These are phyloP conservation scores for Thaumatotibia leucotreta DNA, from an alignment of 1,140 invertebrate species.

Conservation along the genomic window DNA sequence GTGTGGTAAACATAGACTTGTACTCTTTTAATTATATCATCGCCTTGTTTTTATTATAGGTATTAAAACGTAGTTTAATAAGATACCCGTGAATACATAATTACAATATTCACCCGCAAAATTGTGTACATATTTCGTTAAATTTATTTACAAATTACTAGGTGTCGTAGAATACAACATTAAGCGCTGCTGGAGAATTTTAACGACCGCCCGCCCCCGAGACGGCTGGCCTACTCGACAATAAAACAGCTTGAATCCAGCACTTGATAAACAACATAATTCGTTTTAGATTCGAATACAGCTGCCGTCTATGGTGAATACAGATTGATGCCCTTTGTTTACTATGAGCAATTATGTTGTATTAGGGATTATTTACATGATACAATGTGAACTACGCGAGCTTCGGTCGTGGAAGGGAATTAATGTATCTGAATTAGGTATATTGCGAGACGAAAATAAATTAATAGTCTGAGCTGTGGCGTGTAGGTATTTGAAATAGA, in stretches of 20 bases:
- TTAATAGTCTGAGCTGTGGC: no score
- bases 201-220: conserved; percentile 4
- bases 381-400: neutral
- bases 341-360: neutral
- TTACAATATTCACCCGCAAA: neutral
- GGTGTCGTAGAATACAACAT: conserved; percentile 7
- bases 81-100: neutral
- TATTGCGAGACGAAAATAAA: neutral
- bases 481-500: no score
- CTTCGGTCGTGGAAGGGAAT: neutral
- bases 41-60: no score
- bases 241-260: neutral
- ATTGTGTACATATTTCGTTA: neutral
- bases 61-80: neutral
- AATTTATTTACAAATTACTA: conserved; percentile 9
- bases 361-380: neutral
- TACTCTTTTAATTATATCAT: no score
- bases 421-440: neutral
- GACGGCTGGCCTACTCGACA: neutral
- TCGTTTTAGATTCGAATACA: neutral
- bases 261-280: neutral
- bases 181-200: conserved; percentile 7
- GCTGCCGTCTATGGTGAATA: neutral
- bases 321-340: conserved; percentile 11
- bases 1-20: no score